Evolutionary conservation across 2,113 vertebrate genomes (phyloP), one percentile per base, ranked within the genome.

Genomic region (Psammodynastes pulverulentus): DNA sequence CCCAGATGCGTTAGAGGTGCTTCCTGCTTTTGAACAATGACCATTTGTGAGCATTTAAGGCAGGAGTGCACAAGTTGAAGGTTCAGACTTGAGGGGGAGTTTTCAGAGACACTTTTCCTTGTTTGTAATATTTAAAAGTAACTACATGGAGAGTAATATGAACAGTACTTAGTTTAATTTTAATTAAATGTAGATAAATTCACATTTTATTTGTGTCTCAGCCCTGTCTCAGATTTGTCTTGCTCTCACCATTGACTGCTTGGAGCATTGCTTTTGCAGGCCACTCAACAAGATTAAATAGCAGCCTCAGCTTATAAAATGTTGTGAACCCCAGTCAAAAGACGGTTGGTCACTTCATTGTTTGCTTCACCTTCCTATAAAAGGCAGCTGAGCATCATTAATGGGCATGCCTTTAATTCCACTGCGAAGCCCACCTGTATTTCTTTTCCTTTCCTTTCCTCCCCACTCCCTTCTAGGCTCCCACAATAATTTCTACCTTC

Each of bases 1-100:
- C 90, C 94, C 94, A 95, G 95, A 96, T 95, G 94, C 91, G 84
- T 92, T 95, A 26, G 84, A 94, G 94, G 94, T 88, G 56, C 90
- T 94, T 72, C 91, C 92, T 91, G 94, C 94, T 92, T 90, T 89
- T 91, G 84, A 92, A 87, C 86, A 62, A 43, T 7, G 84, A 72
- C 3, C 0, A 21, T 39, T 86, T 62, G 72, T 79, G 34, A 79
- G 17, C 67, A 39, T 79, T 79, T 21, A 39, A 79, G 34, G 67
- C 34, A 39, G 67, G 67, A 19, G 67, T 39, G 15, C 6, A 39
- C 34, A 39, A 21, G 17, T 21, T 79, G 67, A 79, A 79, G 34
- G 67, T 79, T 39, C 67, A 72, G 13, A 15, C n/a, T 34, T 39
- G 53, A 6, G 67, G 17, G 15, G 34, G 15, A 79, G 34, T 79